Base-by-base conservation (phyloP, 64 coral and sea anemone species). In the Catalaphyllia jardinei region DNA sequence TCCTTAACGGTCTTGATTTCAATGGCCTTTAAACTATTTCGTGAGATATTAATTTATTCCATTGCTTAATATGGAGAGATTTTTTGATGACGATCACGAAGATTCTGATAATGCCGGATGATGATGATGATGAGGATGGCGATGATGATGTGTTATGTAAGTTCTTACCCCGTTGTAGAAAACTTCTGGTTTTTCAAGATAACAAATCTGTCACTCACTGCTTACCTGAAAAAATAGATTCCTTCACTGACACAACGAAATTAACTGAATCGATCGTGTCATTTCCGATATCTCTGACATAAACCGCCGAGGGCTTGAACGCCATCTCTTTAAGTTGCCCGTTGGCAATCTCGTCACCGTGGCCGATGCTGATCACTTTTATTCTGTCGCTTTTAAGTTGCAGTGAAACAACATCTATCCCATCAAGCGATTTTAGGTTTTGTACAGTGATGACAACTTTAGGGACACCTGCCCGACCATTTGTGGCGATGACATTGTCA, bases 181-280 rank as follows among this genome's bases (percentile, higher is more conserved):
- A 57, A 57, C 1, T 9, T 15, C 54, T 46, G 54, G 8, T 1
- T 57, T 57, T 57, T 14, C 27, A 46, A 75, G 3, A 42, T 75
- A 17, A 75, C 38, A 10, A 73, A 2, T 73, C 3, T 10, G 0
- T 73, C 12, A 15, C 1, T 15, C 8, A 29, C 9, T 73, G n/a
- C 71, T 75, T 75, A 75, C 73, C 73, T 75, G 17, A 19, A 75
- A 31, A 75, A 39, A 75, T 75, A 42, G 73, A 38, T 33, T 38
- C 30, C 73, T 75, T 75, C 17, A 75, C 15, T 20, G 10, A 9
- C 31, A 39, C 10, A 75, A 75, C 33, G 28, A 75, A 17, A 18
- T 2, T 2, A 4, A 2, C 15, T 15, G 17, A 75, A 17, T 75
- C 73, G 16, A 75, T 75, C 17, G 16, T 39, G 6, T 75, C 73